Evolutionary conservation across 2,113 vertebrate species (phyloP), one percentile per base, ranked within the genome.

Genomic region (Crotalus horridus): DNA sequence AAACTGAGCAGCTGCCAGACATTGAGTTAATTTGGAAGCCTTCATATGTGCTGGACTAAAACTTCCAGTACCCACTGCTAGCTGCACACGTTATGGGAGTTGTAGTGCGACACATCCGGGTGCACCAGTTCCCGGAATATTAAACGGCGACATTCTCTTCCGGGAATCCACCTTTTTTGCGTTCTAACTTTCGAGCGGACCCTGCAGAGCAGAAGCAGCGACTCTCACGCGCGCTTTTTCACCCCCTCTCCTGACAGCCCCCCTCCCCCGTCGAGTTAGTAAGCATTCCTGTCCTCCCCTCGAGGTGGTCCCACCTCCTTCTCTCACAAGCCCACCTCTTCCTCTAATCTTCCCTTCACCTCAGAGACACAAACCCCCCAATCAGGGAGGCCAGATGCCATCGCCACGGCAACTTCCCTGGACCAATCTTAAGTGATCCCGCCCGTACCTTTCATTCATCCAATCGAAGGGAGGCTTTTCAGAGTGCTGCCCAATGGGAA

Each of bases 341-440:
- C 92, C 51, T 91, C 91, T 87, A 96, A 96, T 96, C 96, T 96
- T 91, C 96, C 91, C 95, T 91, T 85, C 92, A 93, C 95, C 96
- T 95, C 96, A 94, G 95, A 96, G 95, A 96, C 95, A 96, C 94
- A 2, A 61, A 24, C 85, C 53, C 48, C 7, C 96, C 96, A 96
- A 97, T 96, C 95, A 93, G 94, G 69, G 74, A 2, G 29, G 89
- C 89, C 91, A 74, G 48, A 91, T 88, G 94, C 92, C 58, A 92
- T 96, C 92, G 85, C 96, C 94, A 93, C 69, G 95, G 94, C 95
- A 96, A 95, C 95, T 90, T 12, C 0, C 0, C 74, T 6, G 0
- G n/a, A 0, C 95, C 96, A 96, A 96, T 94, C 92, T 6, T 6
- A 1, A 17, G 0, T 0, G 1, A 2, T 1, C 8, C 59, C 24